Conservation (phyloP, 1,140 invertebrate genomes). For the Metaphire vulgaris region DNA sequence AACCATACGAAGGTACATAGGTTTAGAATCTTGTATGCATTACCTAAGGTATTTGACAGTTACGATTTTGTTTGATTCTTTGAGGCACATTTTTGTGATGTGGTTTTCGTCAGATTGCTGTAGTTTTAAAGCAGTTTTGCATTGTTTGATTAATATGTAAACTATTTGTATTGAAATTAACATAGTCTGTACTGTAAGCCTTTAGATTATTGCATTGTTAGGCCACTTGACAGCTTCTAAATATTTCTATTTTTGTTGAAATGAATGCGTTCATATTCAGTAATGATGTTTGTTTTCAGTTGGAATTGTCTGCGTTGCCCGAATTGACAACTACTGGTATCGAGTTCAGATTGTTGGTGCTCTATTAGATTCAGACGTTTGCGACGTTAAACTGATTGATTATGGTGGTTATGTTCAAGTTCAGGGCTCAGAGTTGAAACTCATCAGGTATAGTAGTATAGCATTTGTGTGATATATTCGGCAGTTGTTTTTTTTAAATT, state of each 20-base stretch:
- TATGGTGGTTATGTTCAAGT: constrained; percentile 82
- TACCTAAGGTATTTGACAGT: not conserved
- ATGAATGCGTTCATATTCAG: not conserved
- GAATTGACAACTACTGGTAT: constrained; percentile 73
- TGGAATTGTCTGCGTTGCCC: constrained; percentile 80
- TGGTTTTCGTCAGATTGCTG: not conserved
- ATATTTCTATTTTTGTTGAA: not conserved
- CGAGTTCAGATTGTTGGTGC: constrained; percentile 70
- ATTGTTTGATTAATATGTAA: not conserved
- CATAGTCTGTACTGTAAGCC: not conserved
- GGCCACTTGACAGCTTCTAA: not conserved
- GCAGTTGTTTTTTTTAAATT: too few relatives aligned
- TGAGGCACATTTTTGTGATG: not conserved
- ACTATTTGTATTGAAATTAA: not conserved
- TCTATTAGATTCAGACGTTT: constrained; percentile 55
- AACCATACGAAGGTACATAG: constrained; percentile 52
- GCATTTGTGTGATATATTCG: too few relatives aligned
- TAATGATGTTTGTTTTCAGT: constrained; percentile 51
- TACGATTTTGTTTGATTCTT: too few relatives aligned
- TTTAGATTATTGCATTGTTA: not conserved
- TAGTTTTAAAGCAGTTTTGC: not conserved
- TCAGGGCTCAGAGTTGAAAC: constrained; percentile 65
- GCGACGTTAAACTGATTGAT: constrained; percentile 80
- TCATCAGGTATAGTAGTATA: constrained; percentile 73
- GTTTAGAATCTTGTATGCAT: not conserved